Evolutionary conservation across 2,797 vertebrate species (phyloP).

Genomic region (Rhinella marina): DNA sequence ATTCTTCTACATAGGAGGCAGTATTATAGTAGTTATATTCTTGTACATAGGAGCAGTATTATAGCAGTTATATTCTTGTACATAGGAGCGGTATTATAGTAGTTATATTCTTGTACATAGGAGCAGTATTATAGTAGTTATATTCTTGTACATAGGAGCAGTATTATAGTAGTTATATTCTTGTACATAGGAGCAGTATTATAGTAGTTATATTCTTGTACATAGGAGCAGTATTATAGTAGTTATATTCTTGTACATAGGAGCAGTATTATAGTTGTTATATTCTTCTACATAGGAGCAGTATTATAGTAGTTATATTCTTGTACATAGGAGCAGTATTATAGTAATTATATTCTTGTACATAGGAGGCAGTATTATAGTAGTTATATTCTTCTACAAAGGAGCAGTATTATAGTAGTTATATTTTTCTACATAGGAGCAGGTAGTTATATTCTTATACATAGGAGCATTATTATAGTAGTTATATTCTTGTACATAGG

Average conservation of each 20-base stretch:
- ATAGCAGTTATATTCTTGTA: not conserved
- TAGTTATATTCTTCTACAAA: not conserved
- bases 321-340: not conserved
- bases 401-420: not conserved
- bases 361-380: not conserved
- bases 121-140: not conserved
- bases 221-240: too few species aligned
- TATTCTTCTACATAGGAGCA: too few species aligned
- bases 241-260: too few species aligned
- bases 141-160: constrained; percentile 1
- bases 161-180: not conserved
- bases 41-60: not conserved
- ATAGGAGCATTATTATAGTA: not conserved
- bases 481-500: not conserved
- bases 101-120: constrained; percentile 3
- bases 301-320: not conserved
- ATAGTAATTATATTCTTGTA: not conserved
- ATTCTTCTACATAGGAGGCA: not conserved
- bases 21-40: too few species aligned
- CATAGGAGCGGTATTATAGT: not conserved
- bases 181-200: constrained; percentile 1
- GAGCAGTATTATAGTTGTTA: too few species aligned
- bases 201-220: too few species aligned
- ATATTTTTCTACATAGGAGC: not conserved
- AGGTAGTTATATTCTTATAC: not conserved